Evolutionary conservation across 1,140 invertebrate genomes (phyloP).

Genomic region (Temnothorax nylanderi): DNA sequence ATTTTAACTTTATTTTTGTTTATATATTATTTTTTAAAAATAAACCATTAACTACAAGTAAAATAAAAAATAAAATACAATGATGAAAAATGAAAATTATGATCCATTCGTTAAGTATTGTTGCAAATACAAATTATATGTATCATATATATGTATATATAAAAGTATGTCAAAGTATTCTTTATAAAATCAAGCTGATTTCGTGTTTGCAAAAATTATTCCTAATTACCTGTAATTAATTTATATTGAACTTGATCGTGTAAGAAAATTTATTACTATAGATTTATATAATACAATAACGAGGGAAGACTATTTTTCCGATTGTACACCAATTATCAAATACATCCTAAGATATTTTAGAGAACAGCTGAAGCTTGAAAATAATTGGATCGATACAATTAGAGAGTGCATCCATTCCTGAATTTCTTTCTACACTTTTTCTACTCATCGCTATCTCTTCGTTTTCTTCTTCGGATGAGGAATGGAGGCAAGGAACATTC

Average conservation of each 20-base stretch:
- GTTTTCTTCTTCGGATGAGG: constrained; percentile 15
- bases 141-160: not conserved
- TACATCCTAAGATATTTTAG: not conserved
- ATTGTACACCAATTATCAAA: not conserved
- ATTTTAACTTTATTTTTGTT: not conserved
- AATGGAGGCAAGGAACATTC: constrained; percentile 34
- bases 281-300: not conserved
- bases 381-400: constrained; percentile 80
- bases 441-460: constrained; percentile 47
- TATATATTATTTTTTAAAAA: not conserved
- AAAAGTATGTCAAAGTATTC: no score
- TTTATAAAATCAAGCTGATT: not conserved
- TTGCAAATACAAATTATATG: not conserved
- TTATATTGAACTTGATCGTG: not conserved
- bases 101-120: not conserved
- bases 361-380: constrained; percentile 57
- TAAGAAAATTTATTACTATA: not conserved
- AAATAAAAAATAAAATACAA: not conserved
- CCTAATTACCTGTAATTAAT: not conserved
- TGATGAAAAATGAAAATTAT: not conserved
- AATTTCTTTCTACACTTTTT: constrained; percentile 55
- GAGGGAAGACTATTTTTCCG: not conserved
- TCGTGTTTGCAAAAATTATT: not conserved
- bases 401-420: constrained; percentile 61
- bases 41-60: not conserved